Evolutionary conservation across 2,888 invertebrate genomes (phyloP).

Genomic region (Venusia cambrica): DNA sequence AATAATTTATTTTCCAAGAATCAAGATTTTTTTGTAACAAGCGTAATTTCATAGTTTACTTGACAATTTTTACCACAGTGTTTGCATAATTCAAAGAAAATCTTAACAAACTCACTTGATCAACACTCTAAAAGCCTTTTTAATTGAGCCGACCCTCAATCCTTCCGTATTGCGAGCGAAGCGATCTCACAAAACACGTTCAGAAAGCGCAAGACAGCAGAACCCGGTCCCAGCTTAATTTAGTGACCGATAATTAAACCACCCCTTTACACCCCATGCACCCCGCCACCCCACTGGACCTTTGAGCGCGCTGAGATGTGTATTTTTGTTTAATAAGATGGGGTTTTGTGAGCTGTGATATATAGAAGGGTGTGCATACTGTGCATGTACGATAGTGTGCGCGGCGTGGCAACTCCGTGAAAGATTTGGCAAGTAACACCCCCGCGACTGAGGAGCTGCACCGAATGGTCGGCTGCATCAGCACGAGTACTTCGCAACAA

Average conservation of each 20-base stretch:
- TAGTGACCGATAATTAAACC: constrained; percentile 55
- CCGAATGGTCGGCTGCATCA: too few species aligned
- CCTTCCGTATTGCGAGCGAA: constrained; percentile 28
- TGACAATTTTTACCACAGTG: constrained; percentile 1
- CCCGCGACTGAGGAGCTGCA: too few species aligned
- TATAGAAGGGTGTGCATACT: neutral
- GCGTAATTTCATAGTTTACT: too few species aligned
- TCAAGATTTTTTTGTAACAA: too few species aligned
- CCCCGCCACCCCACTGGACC: constrained; percentile 32
- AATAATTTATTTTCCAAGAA: too few species aligned
- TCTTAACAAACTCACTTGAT: neutral
- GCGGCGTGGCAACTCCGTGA: too few species aligned
- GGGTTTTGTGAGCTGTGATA: constrained; percentile 16
- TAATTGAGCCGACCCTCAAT: constrained; percentile 15
- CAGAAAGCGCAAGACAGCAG: constrained; percentile 46
- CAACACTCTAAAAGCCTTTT: too few species aligned
- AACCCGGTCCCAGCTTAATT: constrained; percentile 48
- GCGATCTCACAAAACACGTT: constrained; percentile 43
- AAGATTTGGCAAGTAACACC: too few species aligned
- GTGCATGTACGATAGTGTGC: too few species aligned
- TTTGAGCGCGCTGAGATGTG: constrained; percentile 59
- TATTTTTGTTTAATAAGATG: constrained; percentile 60
- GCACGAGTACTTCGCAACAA: too few species aligned
- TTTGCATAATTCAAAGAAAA: neutral
- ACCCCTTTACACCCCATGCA: constrained; percentile 19